Percentiles rank a stretch among this genome's conserved stretches.
phyloP scores from a whole-genome alignment of 2,888 invertebrate genomes.

The Nasonovia ribisnigri region DNA sequence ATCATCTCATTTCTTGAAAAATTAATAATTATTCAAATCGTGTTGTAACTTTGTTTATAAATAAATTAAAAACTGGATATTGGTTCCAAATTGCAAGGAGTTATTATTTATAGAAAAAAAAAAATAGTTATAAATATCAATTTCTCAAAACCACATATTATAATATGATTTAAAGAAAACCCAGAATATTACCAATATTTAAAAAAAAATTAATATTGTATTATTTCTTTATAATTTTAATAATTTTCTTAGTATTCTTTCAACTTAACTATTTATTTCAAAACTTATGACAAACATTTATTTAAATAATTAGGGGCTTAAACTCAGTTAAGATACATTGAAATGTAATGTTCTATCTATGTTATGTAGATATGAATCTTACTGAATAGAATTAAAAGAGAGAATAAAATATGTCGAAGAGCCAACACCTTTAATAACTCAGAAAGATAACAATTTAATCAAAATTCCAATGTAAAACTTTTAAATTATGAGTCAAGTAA shows the following conservation, averaged over 20 bases:
- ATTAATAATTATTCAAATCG: background rate
- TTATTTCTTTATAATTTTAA: background rate
- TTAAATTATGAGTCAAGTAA: background rate
- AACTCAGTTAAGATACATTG: background rate
- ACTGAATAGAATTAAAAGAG: background rate
- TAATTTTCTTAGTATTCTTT: background rate
- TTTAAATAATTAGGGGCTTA: background rate
- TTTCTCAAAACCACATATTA: no score
- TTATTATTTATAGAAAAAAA: background rate
- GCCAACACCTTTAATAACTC: background rate
- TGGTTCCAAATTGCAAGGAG: background rate
- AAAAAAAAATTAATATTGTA: background rate
- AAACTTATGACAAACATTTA: background rate
- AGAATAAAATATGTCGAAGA: background rate
- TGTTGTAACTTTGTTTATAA: background rate
- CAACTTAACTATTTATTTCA: background rate
- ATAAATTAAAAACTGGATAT: background rate
- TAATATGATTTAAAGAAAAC: background rate
- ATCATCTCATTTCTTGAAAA: slow-evolving; percentile 4
- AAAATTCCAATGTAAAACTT: background rate
- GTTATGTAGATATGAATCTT: background rate
- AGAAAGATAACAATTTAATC: background rate
- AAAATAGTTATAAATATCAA: background rate
- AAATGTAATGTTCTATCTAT: background rate
- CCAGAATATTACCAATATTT: background rate